These are phyloP conservation scores for Carassius carassius DNA, from an alignment of 2,113 vertebrate species.

Conservation along the genomic window DNA sequence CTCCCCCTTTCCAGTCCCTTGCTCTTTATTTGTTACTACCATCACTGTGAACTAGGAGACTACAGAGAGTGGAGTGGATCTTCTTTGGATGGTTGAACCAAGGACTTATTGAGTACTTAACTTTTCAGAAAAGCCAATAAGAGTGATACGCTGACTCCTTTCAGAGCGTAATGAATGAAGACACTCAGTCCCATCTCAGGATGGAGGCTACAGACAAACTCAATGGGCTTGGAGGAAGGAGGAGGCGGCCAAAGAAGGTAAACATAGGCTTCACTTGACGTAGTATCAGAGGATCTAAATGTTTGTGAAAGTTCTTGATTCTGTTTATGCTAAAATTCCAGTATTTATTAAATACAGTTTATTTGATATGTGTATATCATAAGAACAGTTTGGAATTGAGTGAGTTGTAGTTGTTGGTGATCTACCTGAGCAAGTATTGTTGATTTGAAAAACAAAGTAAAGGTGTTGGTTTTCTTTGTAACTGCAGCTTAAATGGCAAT, in stretches of 20 bases:
- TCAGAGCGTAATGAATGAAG: slow-evolving; percentile 69
- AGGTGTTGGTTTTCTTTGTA: background rate
- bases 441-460: background rate
- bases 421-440: background rate
- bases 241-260: slow-evolving; percentile 94
- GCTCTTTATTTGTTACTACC: slow-evolving; percentile 46
- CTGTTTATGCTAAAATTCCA: background rate
- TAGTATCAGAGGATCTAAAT: background rate
- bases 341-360: background rate
- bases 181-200: slow-evolving; percentile 81
- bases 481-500: background rate
- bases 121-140: slow-evolving; percentile 36
- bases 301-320: background rate
- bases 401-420: background rate
- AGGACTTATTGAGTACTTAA: slow-evolving; percentile 37
- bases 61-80: slow-evolving; percentile 38
- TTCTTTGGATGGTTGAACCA: slow-evolving; percentile 30
- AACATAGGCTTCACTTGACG: slow-evolving; percentile 28
- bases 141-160: background rate
- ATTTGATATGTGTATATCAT: too few relatives aligned
- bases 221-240: slow-evolving; percentile 83
- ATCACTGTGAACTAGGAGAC: slow-evolving; percentile 52
- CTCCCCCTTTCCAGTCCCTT: slow-evolving; percentile 56
- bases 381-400: background rate
- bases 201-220: slow-evolving; percentile 87